Evolutionary conservation across 2,888 invertebrate genomes (phyloP).

Genomic region (Drosophila flavopinicola): DNA sequence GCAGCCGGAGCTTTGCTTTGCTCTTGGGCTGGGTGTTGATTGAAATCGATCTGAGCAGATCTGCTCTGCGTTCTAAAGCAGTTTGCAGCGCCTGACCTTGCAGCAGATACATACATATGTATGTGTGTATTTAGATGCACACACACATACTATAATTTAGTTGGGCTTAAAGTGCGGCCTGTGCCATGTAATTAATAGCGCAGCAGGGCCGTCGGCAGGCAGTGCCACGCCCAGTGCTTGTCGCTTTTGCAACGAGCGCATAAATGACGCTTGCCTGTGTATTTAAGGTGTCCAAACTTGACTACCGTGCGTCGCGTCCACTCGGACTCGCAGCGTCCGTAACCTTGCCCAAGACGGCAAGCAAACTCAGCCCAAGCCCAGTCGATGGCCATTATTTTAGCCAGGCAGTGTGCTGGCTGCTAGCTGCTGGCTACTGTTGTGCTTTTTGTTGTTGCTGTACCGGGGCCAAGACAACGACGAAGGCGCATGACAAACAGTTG

Average conservation of each 20-base stretch:
- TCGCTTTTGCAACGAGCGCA: slow-evolving; percentile 71
- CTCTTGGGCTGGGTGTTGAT: slow-evolving; percentile 52
- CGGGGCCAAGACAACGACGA: slow-evolving; percentile 28
- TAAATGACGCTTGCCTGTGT: slow-evolving; percentile 80
- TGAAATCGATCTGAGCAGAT: slow-evolving; percentile 65
- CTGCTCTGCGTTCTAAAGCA: slow-evolving; percentile 15
- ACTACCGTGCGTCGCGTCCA: slow-evolving; percentile 62
- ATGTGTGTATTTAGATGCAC: slow-evolving; percentile 1
- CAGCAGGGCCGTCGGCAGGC: slow-evolving; percentile 18
- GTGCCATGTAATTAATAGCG: slow-evolving; percentile 70
- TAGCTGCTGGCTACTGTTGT: slow-evolving; percentile 43
- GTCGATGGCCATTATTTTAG: slow-evolving; percentile 77
- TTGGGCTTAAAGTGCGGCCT: slow-evolving; percentile 42
- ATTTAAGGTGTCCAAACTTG: slow-evolving; percentile 81
- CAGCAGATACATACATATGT: slow-evolving; percentile 8
- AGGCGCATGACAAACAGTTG: slow-evolving; percentile 78
- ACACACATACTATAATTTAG: slow-evolving; percentile 54
- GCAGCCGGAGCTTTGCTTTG: slow-evolving; percentile 25
- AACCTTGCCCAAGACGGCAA: slow-evolving; percentile 72
- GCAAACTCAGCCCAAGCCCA: slow-evolving; percentile 21
- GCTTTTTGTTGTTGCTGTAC: slow-evolving; percentile 80
- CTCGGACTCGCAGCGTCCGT: slow-evolving; percentile 48
- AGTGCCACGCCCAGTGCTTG: slow-evolving; percentile 70
- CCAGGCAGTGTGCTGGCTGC: slow-evolving; percentile 11
- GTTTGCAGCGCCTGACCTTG: no score